phyloP scores from a whole-genome alignment of 2,113 vertebrate genomes.

The Centropus bengalensis region DNA sequence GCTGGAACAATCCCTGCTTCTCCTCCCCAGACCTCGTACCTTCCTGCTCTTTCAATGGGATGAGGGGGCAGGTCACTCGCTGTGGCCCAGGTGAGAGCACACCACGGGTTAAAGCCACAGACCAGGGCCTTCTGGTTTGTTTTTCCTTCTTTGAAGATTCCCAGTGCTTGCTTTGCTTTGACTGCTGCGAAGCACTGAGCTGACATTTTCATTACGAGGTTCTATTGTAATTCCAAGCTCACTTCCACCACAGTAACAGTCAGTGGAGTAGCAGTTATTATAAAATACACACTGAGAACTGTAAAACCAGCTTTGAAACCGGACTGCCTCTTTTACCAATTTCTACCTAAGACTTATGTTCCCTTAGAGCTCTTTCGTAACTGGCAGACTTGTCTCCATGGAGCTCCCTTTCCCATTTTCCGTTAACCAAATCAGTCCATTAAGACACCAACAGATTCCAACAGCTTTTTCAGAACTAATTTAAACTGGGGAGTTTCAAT shows the following conservation, averaged over 20 bases:
- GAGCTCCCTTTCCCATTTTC: background rate
- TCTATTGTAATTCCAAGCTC: background rate
- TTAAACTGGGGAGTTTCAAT: background rate
- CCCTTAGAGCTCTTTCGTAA: background rate
- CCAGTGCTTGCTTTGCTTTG: background rate
- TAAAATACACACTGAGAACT: background rate
- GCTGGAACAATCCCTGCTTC: background rate
- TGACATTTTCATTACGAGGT: background rate
- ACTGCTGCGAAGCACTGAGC: background rate
- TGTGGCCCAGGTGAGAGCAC: background rate
- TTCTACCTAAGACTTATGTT: background rate
- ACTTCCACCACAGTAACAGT: background rate
- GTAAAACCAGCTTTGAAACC: background rate
- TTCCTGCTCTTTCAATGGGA: background rate
- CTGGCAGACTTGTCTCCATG: background rate
- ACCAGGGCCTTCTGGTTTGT: background rate
- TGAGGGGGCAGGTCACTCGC: background rate
- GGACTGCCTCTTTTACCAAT: background rate
- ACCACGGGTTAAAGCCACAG: background rate
- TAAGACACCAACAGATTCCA: background rate
- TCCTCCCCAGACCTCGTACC: background rate
- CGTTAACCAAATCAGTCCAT: background rate
- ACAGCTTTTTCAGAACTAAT: background rate
- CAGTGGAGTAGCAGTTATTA: background rate
- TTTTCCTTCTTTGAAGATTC: background rate